These are phyloP conservation scores for Muscicapa adusta DNA, from an alignment of 2,113 vertebrate species.

Conservation along the genomic window DNA sequence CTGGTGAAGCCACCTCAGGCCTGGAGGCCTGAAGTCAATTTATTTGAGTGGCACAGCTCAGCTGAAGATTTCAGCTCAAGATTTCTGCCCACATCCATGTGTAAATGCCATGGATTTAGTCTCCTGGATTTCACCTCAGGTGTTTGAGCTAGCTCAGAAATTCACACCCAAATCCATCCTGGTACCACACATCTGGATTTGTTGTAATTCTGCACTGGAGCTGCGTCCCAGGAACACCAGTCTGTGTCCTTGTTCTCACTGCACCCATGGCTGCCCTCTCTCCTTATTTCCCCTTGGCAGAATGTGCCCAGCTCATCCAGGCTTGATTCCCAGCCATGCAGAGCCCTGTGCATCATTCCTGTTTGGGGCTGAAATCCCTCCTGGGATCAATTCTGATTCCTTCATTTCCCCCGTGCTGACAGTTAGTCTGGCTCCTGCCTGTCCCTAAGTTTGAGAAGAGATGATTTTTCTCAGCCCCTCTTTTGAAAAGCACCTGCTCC, in stretches of 20 bases:
- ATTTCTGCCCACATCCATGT: neutral
- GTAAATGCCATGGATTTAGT: neutral
- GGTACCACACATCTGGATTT: neutral
- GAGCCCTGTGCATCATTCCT: neutral
- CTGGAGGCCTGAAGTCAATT: neutral
- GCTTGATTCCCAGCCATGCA: neutral
- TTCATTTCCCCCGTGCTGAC: neutral
- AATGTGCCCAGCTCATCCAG: rapidly evolving
- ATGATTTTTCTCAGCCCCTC: neutral
- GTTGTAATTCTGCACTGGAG: neutral
- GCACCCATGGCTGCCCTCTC: neutral
- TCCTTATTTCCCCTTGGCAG: neutral
- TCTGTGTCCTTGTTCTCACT: neutral
- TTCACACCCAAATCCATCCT: neutral
- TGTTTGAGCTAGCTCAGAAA: neutral
- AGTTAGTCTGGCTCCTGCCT: neutral
- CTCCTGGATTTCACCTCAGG: neutral
- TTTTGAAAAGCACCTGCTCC: neutral
- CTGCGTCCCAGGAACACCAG: neutral
- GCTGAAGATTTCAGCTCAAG: neutral
- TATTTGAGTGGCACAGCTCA: neutral
- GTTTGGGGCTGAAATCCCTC: neutral
- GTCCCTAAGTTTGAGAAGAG: neutral
- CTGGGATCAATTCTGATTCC: neutral
- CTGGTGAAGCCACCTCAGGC: neutral